Evolutionary conservation across 2,113 vertebrate genomes (phyloP).

Genomic region (Alces alces): DNA sequence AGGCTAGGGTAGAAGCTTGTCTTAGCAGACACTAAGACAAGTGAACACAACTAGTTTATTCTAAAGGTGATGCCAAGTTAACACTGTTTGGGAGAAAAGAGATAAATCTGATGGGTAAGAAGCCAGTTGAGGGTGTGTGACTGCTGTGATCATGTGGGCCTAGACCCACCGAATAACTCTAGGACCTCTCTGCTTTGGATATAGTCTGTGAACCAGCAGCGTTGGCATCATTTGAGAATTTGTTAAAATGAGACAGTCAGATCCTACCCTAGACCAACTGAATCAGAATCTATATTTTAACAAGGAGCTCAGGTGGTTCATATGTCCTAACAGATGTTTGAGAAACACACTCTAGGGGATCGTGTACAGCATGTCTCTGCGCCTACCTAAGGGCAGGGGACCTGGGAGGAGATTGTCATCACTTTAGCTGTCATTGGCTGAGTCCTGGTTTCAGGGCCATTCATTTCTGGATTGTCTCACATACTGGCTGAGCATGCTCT

Average conservation of each 20-base stretch:
- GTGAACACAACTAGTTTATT: not conserved
- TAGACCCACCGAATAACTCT: not conserved
- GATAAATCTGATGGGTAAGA: not conserved
- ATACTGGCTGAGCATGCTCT: not conserved
- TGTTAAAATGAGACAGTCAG: not conserved
- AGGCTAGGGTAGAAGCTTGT: not conserved
- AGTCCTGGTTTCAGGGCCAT: not conserved
- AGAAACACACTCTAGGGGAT: not conserved
- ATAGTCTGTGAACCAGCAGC: not conserved
- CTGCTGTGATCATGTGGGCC: not conserved
- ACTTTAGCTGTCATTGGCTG: not conserved
- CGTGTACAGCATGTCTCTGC: not conserved
- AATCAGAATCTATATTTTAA: not conserved
- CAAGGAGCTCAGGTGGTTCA: not conserved
- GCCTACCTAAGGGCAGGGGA: not conserved
- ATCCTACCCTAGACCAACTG: not conserved
- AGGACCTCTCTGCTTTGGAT: not conserved
- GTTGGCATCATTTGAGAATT: not conserved
- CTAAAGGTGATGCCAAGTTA: not conserved
- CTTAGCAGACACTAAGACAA: not conserved
- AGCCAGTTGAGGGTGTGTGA: not conserved
- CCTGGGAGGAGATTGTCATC: not conserved
- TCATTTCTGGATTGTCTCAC: not conserved
- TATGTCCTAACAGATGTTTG: not conserved
- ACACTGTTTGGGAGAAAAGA: not conserved